Evolutionary conservation across 2,113 vertebrate genomes (phyloP), one percentile per base, ranked within the genome.

Genomic region (Machaerirhynchus nigripectus): DNA sequence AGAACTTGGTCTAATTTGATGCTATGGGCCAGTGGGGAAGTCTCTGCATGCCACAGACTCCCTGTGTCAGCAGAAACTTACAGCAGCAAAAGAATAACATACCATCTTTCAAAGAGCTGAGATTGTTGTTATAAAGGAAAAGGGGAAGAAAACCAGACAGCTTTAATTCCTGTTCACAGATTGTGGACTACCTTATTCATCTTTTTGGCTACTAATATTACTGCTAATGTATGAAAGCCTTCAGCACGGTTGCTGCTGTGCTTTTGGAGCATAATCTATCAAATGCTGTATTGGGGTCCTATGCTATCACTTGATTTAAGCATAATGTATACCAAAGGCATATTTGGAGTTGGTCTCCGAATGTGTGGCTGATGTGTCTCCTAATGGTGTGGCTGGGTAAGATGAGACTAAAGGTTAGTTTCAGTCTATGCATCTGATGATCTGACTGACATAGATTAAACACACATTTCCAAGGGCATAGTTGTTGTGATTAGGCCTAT

Each of bases 101-200:
- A 2, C 1, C 0, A 0, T 35, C 21, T 57, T 84, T 80, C 33
- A 67, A 76, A 76, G 10, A 78, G n/a, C 15, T 52, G 24, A 53
- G 27, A 56, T 14, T 53, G 15, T 11, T 65, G 21, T 18, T 20
- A 26, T 40, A 37, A 28, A 37, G 8, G 7, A 46, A 68, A 63
- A 42, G 5, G 10, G 6, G 2, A 4, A 35, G 11, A 46, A 57
- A 73, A 18, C 0, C 39, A 73, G 35, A 17, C 28, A 27, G 15
- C 27, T 78, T 77, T n/a, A 40, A 87, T 69, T 77, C 22, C 6
- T n/a, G 26, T 11, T 60, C 50, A 49, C 19, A 67, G 21, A 35
- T 4, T 83, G 7, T 67, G 56, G 12, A 67, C 30, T 69, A 27
- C 37, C 6, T 65, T 42, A 33, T 6, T 60, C 50, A 8, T 7